Percentiles rank a stretch among this genome's conserved stretches.
Evolutionary conservation across 1,140 invertebrate genomes (phyloP).

Genomic region (Macrobrachium rosenbergii): DNA sequence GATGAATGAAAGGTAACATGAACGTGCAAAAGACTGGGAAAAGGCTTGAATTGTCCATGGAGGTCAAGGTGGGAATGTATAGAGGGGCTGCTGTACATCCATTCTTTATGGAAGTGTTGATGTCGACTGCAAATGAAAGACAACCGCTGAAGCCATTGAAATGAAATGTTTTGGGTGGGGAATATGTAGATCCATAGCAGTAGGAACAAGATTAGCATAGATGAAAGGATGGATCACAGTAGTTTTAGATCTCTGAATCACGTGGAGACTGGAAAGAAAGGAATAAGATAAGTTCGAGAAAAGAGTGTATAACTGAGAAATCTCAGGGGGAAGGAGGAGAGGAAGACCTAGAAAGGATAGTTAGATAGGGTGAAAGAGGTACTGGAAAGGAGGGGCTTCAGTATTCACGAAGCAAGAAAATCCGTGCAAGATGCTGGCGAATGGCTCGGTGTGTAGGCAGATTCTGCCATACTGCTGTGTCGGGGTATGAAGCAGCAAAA

Average conservation of each 20-base stretch:
- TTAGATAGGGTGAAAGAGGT: constrained; percentile 1
- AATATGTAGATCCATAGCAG: too few relatives aligned
- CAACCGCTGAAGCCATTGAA: too few relatives aligned
- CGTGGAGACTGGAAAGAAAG: background rate
- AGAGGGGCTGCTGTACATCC: too few relatives aligned
- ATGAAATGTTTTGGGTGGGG: too few relatives aligned
- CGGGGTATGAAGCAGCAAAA: too few relatives aligned
- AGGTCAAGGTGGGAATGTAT: background rate
- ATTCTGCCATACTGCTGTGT: too few relatives aligned
- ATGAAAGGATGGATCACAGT: too few relatives aligned
- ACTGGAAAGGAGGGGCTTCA: background rate
- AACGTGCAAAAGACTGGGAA: background rate
- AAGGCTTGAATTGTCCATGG: background rate
- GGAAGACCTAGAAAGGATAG: background rate
- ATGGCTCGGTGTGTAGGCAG: too few relatives aligned
- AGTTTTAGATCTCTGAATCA: background rate
- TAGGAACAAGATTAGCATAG: too few relatives aligned
- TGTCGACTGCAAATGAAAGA: too few relatives aligned
- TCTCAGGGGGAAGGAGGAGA: background rate
- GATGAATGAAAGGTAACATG: background rate
- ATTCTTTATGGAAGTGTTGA: too few relatives aligned
- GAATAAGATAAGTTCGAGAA: background rate
- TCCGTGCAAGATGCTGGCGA: background rate
- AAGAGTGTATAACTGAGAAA: too few relatives aligned
- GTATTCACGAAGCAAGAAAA: background rate